Conservation (phyloP, 2,888 invertebrate genomes). For the Acrobasis repandana region DNA sequence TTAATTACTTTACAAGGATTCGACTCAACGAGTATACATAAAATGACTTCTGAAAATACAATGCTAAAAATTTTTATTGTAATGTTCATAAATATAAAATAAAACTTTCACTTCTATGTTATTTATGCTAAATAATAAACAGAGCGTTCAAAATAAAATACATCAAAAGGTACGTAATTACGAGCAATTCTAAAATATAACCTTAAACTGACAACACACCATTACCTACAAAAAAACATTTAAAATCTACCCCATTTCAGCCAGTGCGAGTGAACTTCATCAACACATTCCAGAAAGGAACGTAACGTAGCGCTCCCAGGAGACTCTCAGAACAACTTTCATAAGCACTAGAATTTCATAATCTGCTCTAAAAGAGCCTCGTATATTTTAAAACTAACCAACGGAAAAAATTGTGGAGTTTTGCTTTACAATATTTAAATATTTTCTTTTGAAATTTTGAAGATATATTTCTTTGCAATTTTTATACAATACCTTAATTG, state of each 20-base stretch:
- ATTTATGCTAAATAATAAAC: no score
- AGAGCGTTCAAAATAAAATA: no score
- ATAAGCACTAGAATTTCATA: conserved; percentile 24
- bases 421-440: not conserved
- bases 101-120: no score
- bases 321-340: conserved; percentile 24
- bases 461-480: not conserved
- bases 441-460: not conserved
- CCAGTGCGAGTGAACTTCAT: not conserved
- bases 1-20: no score
- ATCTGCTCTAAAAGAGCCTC: conserved; percentile 10
- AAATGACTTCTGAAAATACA: no score
- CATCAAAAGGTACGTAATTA: no score
- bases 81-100: no score
- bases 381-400: not conserved
- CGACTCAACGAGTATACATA: no score
- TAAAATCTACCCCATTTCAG: conserved; percentile 3
- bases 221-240: not conserved
- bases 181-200: no score
- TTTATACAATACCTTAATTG: no score
- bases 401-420: not conserved
- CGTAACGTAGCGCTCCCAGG: conserved; percentile 22
- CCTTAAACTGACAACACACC: not conserved
- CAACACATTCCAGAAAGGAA: conserved; percentile 13
- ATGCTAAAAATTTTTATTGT: no score